These are phyloP conservation scores for Aspidiotus destructor DNA, from an alignment of 2,888 invertebrate genomes.

Conservation along the genomic window DNA sequence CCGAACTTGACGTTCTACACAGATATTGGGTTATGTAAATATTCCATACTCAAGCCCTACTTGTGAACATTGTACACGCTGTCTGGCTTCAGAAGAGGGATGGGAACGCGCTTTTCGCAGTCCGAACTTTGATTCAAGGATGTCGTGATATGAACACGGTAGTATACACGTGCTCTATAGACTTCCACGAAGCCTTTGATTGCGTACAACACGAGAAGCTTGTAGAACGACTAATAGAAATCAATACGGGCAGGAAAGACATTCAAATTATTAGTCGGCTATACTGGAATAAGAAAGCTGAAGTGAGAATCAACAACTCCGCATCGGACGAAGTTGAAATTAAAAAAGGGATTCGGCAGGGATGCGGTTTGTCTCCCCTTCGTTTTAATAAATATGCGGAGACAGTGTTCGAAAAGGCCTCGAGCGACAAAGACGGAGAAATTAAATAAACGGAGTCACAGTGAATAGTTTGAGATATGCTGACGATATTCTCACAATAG, in stretches of 20 bases:
- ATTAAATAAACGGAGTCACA: slow-evolving; percentile 5
- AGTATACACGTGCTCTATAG: slow-evolving; percentile 7
- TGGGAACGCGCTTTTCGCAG: no score
- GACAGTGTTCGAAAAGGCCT: neutral
- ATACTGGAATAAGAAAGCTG: slow-evolving; percentile 1
- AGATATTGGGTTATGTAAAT: no score
- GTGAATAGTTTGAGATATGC: neutral
- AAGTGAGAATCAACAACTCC: neutral
- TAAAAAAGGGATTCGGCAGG: slow-evolving; percentile 3
- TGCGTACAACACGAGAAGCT: slow-evolving; percentile 3
- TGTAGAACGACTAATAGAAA: neutral
- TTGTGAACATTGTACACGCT: no score
- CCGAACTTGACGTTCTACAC: no score
- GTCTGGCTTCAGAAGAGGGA: no score
- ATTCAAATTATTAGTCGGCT: slow-evolving; percentile 6
- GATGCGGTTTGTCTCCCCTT: slow-evolving; percentile 1
- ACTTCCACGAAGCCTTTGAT: slow-evolving; percentile 7
- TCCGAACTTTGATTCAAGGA: neutral
- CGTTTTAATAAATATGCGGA: neutral
- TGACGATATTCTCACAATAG: neutral
- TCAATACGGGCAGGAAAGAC: neutral
- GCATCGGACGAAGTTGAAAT: slow-evolving; percentile 5
- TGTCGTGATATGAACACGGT: neutral
- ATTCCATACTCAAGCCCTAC: no score
- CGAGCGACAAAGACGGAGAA: neutral